Percentiles rank a stretch among this genome's conserved stretches.
These are phyloP conservation scores for Sinocyclocheilus anophthalmus DNA, from an alignment of 2,113 vertebrate genomes.

Conservation along the genomic window DNA sequence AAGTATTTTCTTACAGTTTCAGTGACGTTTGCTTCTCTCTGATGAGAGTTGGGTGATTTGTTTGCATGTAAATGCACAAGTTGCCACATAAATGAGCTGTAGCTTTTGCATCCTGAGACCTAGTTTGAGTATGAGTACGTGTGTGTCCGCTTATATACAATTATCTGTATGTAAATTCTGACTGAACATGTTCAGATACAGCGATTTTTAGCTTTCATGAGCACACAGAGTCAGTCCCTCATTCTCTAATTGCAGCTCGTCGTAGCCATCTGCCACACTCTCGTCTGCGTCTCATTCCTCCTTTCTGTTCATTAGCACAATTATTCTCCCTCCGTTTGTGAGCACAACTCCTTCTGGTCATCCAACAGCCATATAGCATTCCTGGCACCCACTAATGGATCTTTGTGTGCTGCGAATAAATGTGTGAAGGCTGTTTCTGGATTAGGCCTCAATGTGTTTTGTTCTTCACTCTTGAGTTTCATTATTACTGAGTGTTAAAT, in stretches of 20 bases:
- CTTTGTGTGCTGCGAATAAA: slow-evolving; percentile 33
- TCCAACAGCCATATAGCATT: slow-evolving; percentile 34
- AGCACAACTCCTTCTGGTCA: slow-evolving; percentile 46
- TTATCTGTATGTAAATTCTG: slow-evolving; percentile 51
- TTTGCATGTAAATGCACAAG: neutral
- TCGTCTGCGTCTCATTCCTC: slow-evolving; percentile 51
- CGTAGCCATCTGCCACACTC: slow-evolving; percentile 76
- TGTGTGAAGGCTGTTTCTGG: slow-evolving; percentile 42
- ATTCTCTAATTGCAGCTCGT: slow-evolving; percentile 74
- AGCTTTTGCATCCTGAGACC: slow-evolving; percentile 34
- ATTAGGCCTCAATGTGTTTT: slow-evolving; percentile 32
- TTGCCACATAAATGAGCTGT: neutral
- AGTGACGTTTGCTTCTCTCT: neutral
- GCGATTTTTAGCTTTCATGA: slow-evolving; percentile 70
- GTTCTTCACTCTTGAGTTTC: slow-evolving; percentile 23
- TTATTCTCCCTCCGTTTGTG: slow-evolving; percentile 34
- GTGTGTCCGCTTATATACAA: slow-evolving; percentile 48
- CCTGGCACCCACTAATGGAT: slow-evolving; percentile 35
- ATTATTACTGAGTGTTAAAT: slow-evolving; percentile 26
- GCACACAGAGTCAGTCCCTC: slow-evolving; percentile 73
- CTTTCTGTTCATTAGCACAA: slow-evolving; percentile 57
- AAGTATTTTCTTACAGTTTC: neutral
- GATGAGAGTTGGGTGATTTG: neutral
- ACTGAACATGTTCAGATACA: slow-evolving; percentile 71
- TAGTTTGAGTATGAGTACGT: slow-evolving; percentile 37